phyloP scores from a whole-genome alignment of 2,797 vertebrate genomes.

The Scarus forsteni region DNA sequence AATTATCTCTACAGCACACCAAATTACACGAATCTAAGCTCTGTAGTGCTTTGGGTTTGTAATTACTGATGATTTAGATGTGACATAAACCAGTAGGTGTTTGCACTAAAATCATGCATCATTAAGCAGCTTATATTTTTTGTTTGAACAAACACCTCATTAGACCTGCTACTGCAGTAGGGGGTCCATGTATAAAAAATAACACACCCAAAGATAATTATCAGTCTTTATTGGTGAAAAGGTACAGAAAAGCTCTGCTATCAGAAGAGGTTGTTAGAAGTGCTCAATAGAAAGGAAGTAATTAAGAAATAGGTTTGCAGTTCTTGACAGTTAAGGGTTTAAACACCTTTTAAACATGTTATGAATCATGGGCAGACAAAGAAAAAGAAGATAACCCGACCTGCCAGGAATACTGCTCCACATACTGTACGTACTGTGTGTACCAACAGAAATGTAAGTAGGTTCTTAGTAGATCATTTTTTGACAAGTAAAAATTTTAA shows the following conservation, averaged over 20 bases:
- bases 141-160: slow-evolving; percentile 13
- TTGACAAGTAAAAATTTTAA: too few species aligned
- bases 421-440: too few species aligned
- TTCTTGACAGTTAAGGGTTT: too few species aligned
- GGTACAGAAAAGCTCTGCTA: slow-evolving; percentile 24
- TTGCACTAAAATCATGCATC: slow-evolving; percentile 20
- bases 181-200: slow-evolving; percentile 2
- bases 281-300: too few species aligned
- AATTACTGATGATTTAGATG: slow-evolving; percentile 52
- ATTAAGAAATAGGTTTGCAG: too few species aligned
- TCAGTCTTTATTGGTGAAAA: slow-evolving; percentile 24
- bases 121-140: slow-evolving; percentile 12
- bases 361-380: too few species aligned
- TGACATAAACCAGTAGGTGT: slow-evolving; percentile 29
- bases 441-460: too few species aligned
- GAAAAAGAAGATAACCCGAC: too few species aligned
- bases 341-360: too few species aligned
- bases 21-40: slow-evolving; percentile 52
- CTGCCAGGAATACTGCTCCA: too few species aligned
- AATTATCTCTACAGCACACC: slow-evolving; percentile 51
- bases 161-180: slow-evolving; percentile 22
- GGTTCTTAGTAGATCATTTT: too few species aligned
- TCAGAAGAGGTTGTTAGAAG: slow-evolving; percentile 11
- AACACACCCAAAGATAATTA: slow-evolving; percentile 4
- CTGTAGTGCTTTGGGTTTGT: slow-evolving; percentile 29